Evolutionary conservation across 2,113 vertebrate genomes (phyloP).

Genomic region (Rana temporaria): DNA sequence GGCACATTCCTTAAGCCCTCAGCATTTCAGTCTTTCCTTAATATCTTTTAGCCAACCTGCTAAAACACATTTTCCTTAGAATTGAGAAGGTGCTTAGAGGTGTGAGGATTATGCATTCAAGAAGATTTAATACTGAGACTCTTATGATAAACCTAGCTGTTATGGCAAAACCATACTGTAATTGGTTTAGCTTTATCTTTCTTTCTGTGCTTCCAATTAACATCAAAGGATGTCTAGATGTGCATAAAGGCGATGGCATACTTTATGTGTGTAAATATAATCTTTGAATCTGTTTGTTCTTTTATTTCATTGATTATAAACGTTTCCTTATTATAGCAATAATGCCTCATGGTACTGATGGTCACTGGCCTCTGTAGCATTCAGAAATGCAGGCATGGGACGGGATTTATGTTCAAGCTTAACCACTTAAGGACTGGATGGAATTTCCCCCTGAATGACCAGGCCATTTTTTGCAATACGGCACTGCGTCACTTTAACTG

Average conservation of each 20-base stretch:
- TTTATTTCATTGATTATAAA: no score
- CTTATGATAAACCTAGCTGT: not conserved
- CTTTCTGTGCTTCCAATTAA: not conserved
- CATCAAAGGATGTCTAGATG: not conserved
- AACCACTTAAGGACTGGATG: no score
- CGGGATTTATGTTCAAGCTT: no score
- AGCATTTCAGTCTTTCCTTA: not conserved
- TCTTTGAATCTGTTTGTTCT: not conserved
- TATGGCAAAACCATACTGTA: not conserved
- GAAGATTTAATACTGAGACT: not conserved
- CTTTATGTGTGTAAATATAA: not conserved
- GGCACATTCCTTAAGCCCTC: not conserved
- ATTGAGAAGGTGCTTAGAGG: not conserved
- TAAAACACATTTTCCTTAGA: not conserved
- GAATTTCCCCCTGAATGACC: no score
- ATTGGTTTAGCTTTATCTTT: not conserved
- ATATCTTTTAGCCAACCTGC: not conserved
- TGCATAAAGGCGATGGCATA: not conserved
- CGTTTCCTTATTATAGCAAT: no score
- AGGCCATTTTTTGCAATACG: no score
- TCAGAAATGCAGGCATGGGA: no score
- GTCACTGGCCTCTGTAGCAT: no score
- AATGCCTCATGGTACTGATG: not conserved
- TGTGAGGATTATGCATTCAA: not conserved
- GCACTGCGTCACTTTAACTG: no score